Evolutionary conservation across 2,888 invertebrate species (phyloP), one percentile per base, ranked within the genome.

Genomic region (Sminthurinus aureus): DNA sequence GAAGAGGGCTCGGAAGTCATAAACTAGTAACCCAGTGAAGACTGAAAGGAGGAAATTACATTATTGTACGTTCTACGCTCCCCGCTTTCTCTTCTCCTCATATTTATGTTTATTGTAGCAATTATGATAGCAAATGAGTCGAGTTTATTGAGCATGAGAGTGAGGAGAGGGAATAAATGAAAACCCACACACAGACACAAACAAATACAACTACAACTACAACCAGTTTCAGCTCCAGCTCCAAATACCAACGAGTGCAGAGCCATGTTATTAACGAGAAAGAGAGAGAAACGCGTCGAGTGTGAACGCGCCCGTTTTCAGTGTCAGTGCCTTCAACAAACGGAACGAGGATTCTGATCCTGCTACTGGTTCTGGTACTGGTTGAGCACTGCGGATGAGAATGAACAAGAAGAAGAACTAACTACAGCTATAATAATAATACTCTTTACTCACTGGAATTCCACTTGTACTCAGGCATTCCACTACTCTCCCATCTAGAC

Each of bases 41-140:
- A 75, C 79, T 75, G 76, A 13, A 15, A 15, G 58, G 15, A 67
- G 81, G 74, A 79, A 82, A 84, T 82, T 84, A 84, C 84, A 84
- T 38, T 38, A 38, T 38, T 38, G 38, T 6, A 38, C 38, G 38
- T 38, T 38, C 3, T 38, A 38, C 38, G 6, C 6, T 38, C 67
- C 67, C 66, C 74, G 52, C 50, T 66, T 73, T 52, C 38, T 69
- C 84, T 26, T 78, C 79, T 73, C 76, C 67, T 50, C 22, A 50
- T 81, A 82, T 84, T 84, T 82, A 84, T 79, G 84, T 84, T 84
- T 82, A 84, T 84, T 84, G 84, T 82, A 82, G 81, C 84, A 84
- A 84, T 84, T 84, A 84, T 84, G 84, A 82, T 79, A 69, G 74
- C 79, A 78, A 82, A 82, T 82, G 82, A 84, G 84, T 67, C 26